Percentiles rank a stretch among this genome's conserved stretches.
Evolutionary conservation across 2,113 vertebrate genomes (phyloP).

Genomic region (Sylvilagus bachmani): DNA sequence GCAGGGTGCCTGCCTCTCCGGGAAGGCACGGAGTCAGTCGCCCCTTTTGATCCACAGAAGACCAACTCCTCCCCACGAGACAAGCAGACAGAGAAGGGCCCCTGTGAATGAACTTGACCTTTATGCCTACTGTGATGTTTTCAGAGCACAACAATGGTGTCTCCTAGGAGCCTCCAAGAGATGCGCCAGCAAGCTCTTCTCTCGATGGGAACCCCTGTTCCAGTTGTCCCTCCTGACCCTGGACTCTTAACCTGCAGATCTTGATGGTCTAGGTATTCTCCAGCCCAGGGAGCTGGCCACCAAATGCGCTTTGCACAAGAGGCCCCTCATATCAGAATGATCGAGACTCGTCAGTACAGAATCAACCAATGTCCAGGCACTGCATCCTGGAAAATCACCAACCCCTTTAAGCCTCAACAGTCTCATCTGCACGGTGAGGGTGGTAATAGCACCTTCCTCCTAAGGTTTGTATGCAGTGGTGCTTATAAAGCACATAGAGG

Average conservation of each 20-base stretch:
- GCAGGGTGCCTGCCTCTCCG: accelerated
- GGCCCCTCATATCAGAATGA: background rate
- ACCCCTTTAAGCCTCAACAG: background rate
- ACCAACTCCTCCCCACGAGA: too few species aligned
- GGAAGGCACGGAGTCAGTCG: background rate
- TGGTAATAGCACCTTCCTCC: background rate
- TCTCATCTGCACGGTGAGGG: background rate
- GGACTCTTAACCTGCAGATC: background rate
- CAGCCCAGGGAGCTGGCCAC: too few species aligned
- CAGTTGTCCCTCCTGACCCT: background rate
- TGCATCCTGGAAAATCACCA: background rate
- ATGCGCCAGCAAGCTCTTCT: background rate
- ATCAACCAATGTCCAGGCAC: background rate
- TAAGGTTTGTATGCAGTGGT: background rate
- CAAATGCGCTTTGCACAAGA: background rate
- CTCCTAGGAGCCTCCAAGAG: background rate
- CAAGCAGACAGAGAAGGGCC: background rate
- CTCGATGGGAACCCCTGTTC: background rate
- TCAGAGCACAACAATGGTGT: too few species aligned
- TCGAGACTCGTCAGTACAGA: background rate
- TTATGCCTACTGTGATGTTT: background rate
- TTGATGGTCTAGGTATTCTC: background rate
- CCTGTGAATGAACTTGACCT: too few species aligned
- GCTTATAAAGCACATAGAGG: background rate
- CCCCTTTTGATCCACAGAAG: background rate